These are phyloP conservation scores for Aphis craccivora DNA, from an alignment of 1,140 invertebrate genomes.

Conservation along the genomic window DNA sequence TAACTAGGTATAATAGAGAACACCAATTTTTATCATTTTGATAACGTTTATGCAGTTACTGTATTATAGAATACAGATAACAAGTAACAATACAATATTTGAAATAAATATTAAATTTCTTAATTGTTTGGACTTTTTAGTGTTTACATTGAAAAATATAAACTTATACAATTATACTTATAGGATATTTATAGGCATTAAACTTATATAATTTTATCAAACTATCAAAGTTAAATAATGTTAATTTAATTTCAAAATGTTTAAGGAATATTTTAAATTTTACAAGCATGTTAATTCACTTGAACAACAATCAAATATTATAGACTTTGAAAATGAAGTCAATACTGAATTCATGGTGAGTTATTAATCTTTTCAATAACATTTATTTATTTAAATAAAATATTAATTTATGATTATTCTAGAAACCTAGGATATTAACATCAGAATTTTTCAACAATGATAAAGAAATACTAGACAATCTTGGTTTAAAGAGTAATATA, in stretches of 20 bases:
- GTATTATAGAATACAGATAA: no score
- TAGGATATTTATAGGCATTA: not conserved
- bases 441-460: constrained; percentile 1
- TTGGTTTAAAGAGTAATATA: constrained; percentile 46
- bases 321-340: constrained; percentile 9
- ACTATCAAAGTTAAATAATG: not conserved
- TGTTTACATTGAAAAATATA: not conserved
- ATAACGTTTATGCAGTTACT: no score
- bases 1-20: no score
- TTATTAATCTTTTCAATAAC: not conserved
- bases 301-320: constrained; percentile 29
- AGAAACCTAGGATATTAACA: not conserved
- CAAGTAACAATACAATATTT: no score
- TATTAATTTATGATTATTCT: not conserved
- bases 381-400: not conserved
- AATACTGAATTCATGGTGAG: constrained; percentile 6
- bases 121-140: no score
- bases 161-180: not conserved
- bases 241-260: constrained; percentile 18
- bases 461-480: not conserved
- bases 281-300: constrained; percentile 50
- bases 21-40: no score
- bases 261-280: constrained; percentile 57
- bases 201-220: no score
- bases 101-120: no score